Percentiles rank a stretch among this genome's conserved stretches.
Conservation (phyloP, 2,797 vertebrate species). For the Gorsachius magnificus region DNA sequence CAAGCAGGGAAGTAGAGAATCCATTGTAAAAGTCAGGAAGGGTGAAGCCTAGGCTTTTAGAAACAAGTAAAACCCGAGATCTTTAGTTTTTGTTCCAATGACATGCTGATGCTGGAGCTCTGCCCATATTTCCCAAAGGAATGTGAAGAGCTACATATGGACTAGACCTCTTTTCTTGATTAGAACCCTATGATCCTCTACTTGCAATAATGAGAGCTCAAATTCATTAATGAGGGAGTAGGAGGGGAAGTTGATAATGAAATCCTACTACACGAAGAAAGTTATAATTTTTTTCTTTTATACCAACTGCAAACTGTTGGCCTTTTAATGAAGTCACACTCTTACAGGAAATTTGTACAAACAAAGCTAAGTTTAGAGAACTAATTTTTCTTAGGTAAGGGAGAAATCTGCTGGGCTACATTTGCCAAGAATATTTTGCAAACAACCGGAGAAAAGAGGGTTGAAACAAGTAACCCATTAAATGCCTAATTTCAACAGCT, state of each 20-base stretch:
- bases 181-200: background rate
- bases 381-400: background rate
- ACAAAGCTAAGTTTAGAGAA: background rate
- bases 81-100: background rate
- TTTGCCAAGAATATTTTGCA: background rate
- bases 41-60: background rate
- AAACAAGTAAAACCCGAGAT: background rate
- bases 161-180: background rate
- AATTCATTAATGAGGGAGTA: background rate
- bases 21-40: background rate
- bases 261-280: background rate
- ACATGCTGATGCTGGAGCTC: background rate
- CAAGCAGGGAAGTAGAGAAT: background rate
- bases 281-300: background rate
- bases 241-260: background rate
- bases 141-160: background rate
- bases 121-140: background rate
- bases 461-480: background rate
- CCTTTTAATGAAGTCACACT: background rate
- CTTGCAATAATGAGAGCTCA: background rate
- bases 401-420: background rate
- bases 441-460: background rate
- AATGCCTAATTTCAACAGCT: background rate
- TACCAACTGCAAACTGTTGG: background rate
- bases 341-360: background rate